Percentiles rank a stretch among this genome's conserved stretches.
Evolutionary conservation across 2,113 vertebrate species (phyloP).

Genomic region (Catharus minimus): DNA sequence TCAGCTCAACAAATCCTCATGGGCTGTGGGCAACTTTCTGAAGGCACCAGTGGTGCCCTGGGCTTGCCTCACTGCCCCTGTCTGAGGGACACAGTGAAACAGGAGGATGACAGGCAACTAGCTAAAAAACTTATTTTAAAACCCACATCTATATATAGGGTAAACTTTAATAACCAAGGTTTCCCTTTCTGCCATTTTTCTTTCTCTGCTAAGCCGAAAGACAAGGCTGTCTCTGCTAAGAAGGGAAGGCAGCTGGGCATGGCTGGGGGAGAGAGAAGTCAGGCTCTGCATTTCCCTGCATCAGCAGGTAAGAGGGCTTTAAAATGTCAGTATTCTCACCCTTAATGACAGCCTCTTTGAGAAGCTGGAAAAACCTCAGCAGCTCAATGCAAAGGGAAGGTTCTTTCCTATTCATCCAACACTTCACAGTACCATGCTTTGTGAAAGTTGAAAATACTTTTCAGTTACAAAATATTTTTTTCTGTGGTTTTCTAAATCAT

Average conservation of each 20-base stretch:
- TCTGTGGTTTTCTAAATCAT: not conserved
- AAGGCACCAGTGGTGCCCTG: fast-evolving
- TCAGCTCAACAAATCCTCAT: fast-evolving
- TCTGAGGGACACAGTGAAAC: not conserved
- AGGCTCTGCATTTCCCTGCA: not conserved
- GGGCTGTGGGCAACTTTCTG: not conserved
- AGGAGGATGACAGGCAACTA: not conserved
- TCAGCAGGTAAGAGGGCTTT: not conserved
- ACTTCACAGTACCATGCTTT: not conserved
- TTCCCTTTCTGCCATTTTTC: not conserved
- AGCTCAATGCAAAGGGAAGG: not conserved
- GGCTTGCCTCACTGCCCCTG: not conserved
- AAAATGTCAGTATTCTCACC: not conserved
- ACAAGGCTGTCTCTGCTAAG: not conserved
- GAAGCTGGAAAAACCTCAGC: not conserved
- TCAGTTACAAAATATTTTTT: not conserved
- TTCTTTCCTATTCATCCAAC: not conserved
- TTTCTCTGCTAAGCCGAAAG: not conserved
- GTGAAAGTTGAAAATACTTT: not conserved
- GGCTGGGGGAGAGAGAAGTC: not conserved
- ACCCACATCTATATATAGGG: too few relatives aligned
- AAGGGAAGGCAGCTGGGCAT: not conserved
- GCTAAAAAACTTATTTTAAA: not conserved
- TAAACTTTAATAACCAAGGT: not conserved
- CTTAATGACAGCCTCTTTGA: not conserved